Base-by-base conservation (phyloP, 2,888 invertebrate species). In the Coremacera marginata region DNA sequence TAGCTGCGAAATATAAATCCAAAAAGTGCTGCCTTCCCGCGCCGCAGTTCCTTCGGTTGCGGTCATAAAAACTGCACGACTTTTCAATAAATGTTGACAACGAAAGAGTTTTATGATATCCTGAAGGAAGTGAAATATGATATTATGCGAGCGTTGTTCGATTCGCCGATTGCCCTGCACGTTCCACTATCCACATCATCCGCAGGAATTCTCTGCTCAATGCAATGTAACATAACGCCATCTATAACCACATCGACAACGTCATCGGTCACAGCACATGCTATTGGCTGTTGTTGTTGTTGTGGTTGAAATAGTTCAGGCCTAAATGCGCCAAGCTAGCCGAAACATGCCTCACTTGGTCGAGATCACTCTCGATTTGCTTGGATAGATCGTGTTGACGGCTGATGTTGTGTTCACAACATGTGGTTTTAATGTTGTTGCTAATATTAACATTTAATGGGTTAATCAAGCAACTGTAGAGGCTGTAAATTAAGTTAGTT, bases 81-180 rank as follows among this genome's bases (percentile, higher is more conserved):
- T 89, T 89, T 87, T 88, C 89, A 88, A 89, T 89, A 89, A 89
- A 89, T 87, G 89, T 89, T 89, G 89, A 89, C 89, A 89, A 86
- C 86, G 82, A 80, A 81, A 84, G 84, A 87, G 88, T 87, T 88
- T 88, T 88, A 88, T 88, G 89, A 88, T 89, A 87, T 89, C 89
- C 89, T 87, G 87, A 85, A 87, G 87, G 87, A 88, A 87, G 88
- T 88, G 88, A 89, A 89, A 89, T 89, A 87, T 88, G 88, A 89
- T 88, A 88, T 86, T 84, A 83, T 84, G 83, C 77, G 68, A 84
- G 83, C 83, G 82, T 81, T 81, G 80, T 80, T 70, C 85, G 83
- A 81, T 71, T 34, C 25, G 44, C 68, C 16, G 68, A 16, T 27
- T 14, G 44, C 68, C 31, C 57, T 27, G 70, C 25, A 7, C 44